Evolutionary conservation across 2,888 invertebrate genomes (phyloP).

Genomic region (Parnassius orleans): DNA sequence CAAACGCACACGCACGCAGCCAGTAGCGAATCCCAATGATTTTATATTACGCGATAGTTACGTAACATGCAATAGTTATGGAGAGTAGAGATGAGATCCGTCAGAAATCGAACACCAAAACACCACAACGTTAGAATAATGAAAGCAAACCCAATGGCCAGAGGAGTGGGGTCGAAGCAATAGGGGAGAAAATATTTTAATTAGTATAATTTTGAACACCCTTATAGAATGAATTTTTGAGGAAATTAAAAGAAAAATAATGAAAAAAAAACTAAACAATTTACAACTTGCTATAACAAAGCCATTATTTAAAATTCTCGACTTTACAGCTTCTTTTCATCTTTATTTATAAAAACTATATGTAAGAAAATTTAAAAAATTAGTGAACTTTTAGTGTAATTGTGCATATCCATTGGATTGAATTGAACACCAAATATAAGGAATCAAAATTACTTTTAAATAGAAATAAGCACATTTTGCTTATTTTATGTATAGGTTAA

Average conservation of each 20-base stretch:
- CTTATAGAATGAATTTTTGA: not conserved
- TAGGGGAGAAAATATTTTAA: conserved; percentile 33
- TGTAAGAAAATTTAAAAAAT: not conserved
- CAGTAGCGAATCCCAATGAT: conserved; percentile 49
- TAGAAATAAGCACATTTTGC: too few species aligned
- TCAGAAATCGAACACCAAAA: conserved; percentile 59
- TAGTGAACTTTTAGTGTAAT: too few species aligned
- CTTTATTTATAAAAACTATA: too few species aligned
- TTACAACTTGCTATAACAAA: not conserved
- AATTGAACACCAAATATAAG: too few species aligned
- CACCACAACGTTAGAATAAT: conserved; percentile 59
- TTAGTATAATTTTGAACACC: conserved; percentile 15
- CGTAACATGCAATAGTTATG: conserved; percentile 59
- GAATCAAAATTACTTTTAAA: too few species aligned
- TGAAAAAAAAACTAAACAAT: not conserved
- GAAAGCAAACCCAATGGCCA: conserved; percentile 68
- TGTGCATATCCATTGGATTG: too few species aligned
- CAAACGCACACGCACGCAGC: conserved; percentile 22
- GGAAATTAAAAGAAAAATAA: not conserved
- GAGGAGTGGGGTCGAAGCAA: conserved; percentile 55
- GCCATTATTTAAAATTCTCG: not conserved
- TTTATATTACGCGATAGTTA: conserved; percentile 33
- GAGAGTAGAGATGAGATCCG: conserved; percentile 46
- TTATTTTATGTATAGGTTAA: too few species aligned
- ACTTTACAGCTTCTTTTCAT: not conserved